Base-by-base conservation (phyloP, 2,888 invertebrate genomes). In the Mesochorus sp. region DNA sequence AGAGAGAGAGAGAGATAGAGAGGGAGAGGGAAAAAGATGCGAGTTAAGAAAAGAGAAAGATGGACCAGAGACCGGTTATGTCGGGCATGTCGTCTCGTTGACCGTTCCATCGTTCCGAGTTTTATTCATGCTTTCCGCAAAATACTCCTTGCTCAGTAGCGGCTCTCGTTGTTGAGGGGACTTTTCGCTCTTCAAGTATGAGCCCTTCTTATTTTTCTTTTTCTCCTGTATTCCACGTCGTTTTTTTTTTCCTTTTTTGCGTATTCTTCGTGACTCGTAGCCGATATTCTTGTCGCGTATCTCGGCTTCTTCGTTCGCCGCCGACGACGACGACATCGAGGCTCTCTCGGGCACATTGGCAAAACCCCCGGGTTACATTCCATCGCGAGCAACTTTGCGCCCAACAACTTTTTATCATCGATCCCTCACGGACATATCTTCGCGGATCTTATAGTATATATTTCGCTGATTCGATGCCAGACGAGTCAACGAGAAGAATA, bases 71-170 rank as follows among this genome's bases (percentile, higher is more conserved):
- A 82, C 81, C 81, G 81, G 82, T 82, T 82, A 76, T 77, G 80
- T 79, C 71, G 80, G 39, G 79, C 73, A 80, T 76, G 78, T 82
- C 76, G 80, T 74, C 79, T 71, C 81, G 76, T 76, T 82, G 80
- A 82, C 80, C 76, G 81, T 79, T 77, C 73, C 79, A 80, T 79
- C 80, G 80, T 75, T 72, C 37, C 73, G 66, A 78, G 67, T 82
- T 82, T 82, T 80, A 80, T 81, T 81, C 81, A 81, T 82, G 78
- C 76, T 81, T 81, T 82, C 77, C 73, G 73, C 78, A 81, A 81
- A 79, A 75, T 82, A 77, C 71, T 73, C 67, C 59, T 53, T 51
- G 70, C 73, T 73, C 70, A 61, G 74, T 57, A 71, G 78, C 34
- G 47, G 55, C 39, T 31, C 76, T 64, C 74, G 77, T 55, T 64